These are phyloP conservation scores for Lacanobia wlatinum DNA, from an alignment of 2,888 invertebrate species.

Conservation along the genomic window DNA sequence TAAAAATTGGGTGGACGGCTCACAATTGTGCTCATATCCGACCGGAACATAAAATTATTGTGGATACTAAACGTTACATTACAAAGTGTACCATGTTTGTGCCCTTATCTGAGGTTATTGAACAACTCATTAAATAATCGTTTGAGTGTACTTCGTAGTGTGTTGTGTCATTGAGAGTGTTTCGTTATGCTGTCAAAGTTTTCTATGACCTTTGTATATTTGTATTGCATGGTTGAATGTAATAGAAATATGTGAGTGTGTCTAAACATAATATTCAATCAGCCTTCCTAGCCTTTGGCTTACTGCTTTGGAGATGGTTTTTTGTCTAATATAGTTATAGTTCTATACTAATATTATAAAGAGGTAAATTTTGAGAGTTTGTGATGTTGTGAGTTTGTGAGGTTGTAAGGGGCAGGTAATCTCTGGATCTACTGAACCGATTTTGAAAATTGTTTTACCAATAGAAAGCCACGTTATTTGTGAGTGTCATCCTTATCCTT, in stretches of 20 bases:
- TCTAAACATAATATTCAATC: too few species aligned
- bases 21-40: conserved; percentile 16
- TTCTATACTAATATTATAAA: too few species aligned
- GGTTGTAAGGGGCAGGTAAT: too few species aligned
- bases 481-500: too few species aligned
- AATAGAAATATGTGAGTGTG: background rate
- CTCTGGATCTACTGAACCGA: too few species aligned
- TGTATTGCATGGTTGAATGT: background rate
- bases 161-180: conserved; percentile 26
- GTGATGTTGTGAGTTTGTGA: too few species aligned
- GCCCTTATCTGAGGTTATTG: conserved; percentile 43
- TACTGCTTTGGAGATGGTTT: too few species aligned
- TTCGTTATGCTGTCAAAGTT: conserved; percentile 18
- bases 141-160: conserved; percentile 32
- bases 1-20: conserved; percentile 10
- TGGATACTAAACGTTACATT: background rate
- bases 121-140: conserved; percentile 34
- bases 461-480: too few species aligned
- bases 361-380: too few species aligned
- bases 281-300: too few species aligned
- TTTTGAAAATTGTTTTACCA: too few species aligned
- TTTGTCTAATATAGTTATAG: too few species aligned
- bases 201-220: conserved; percentile 16
- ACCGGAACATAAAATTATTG: conserved; percentile 31
- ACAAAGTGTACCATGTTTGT: background rate